Percentiles rank a stretch among this genome's conserved stretches.
Conservation (phyloP, 1,140 invertebrate genomes). For the Drosophila lini region DNA sequence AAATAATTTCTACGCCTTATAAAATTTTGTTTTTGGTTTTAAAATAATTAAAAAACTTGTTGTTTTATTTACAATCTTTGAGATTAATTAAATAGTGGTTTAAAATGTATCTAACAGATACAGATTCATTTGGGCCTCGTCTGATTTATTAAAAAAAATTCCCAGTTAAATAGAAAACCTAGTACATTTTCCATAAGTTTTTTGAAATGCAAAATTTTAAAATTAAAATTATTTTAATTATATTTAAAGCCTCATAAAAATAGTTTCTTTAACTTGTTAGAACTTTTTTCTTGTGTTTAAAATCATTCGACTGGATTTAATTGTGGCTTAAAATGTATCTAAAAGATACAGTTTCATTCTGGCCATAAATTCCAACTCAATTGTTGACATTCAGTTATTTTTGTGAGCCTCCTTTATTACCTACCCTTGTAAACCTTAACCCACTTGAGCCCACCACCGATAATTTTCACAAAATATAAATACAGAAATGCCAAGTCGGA, state of each 20-base stretch:
- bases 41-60: not conserved
- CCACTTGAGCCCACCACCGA: slow-evolving; percentile 2
- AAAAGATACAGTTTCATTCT: not conserved
- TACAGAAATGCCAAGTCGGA: not conserved
- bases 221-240: too few relatives aligned
- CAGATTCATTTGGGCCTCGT: too few relatives aligned
- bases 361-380: not conserved
- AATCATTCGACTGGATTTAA: not conserved
- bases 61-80: too few relatives aligned
- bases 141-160: too few relatives aligned
- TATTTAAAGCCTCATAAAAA: not conserved
- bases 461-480: slow-evolving; percentile 7
- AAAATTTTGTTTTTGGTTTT: too few relatives aligned
- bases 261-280: accelerated
- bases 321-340: not conserved
- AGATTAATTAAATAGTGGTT: too few relatives aligned
- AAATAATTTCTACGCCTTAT: not conserved
- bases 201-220: too few relatives aligned
- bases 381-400: not conserved
- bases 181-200: too few relatives aligned
- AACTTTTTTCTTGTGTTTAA: not conserved
- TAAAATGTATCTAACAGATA: too few relatives aligned
- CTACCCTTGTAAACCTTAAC: not conserved
- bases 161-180: not conserved
- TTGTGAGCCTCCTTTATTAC: not conserved